phyloP scores from a whole-genome alignment of 1,140 invertebrate genomes.

The Colletes latitarsis region DNA sequence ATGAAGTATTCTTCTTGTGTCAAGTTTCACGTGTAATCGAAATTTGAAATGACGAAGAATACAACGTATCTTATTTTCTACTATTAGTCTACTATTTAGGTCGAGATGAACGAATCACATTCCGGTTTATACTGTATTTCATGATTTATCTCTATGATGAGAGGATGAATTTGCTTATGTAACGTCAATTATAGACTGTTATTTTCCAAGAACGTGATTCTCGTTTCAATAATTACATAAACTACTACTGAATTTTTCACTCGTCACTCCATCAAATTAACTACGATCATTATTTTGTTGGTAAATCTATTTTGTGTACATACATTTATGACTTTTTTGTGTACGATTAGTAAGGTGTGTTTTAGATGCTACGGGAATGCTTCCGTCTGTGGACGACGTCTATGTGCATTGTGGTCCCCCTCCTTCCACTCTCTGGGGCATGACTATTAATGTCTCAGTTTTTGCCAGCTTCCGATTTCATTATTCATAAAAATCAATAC shows the following conservation, averaged over 20 bases:
- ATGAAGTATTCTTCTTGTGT: background rate
- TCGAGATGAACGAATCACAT: background rate
- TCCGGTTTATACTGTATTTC: background rate
- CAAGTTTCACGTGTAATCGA: background rate
- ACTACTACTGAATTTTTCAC: background rate
- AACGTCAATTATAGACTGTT: background rate
- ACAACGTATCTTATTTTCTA: background rate
- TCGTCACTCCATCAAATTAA: constrained; percentile 34
- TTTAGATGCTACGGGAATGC: constrained; percentile 78
- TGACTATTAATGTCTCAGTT: constrained; percentile 73
- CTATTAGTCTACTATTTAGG: background rate
- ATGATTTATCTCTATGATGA: no score
- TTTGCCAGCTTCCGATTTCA: constrained; percentile 67
- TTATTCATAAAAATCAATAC: background rate
- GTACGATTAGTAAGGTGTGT: constrained; percentile 76
- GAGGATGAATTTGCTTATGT: background rate
- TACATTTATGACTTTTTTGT: constrained; percentile 70
- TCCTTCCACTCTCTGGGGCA: constrained; percentile 73
- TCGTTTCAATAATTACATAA: constrained; percentile 4
- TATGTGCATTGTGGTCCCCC: constrained; percentile 76
- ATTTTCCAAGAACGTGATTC: constrained; percentile 7
- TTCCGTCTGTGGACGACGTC: constrained; percentile 77
- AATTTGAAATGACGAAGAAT: constrained; percentile 17
- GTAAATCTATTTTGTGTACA: constrained; percentile 66
- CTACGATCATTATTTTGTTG: constrained; percentile 60